Conservation (phyloP, 2,797 vertebrate species). For the Lutjanus campechanus region DNA sequence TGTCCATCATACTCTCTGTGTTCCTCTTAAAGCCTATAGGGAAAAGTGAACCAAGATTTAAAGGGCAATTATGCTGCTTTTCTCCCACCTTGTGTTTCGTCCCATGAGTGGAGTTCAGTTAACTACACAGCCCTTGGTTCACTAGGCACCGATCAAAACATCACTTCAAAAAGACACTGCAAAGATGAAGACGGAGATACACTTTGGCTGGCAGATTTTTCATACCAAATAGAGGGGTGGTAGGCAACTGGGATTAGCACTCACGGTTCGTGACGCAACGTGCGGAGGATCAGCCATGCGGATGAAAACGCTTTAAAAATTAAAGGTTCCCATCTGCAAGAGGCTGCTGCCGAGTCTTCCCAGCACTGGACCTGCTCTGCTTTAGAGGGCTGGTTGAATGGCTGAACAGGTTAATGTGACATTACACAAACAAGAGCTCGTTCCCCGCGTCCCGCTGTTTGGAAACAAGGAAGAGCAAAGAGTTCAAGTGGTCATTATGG, state of each 20-base stretch:
- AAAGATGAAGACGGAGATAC: conserved; percentile 64
- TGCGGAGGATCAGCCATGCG: conserved; percentile 75
- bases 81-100: conserved; percentile 42
- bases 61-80: conserved; percentile 42
- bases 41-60: conserved; percentile 25
- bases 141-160: conserved; percentile 78
- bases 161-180: conserved; percentile 67
- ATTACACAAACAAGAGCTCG: conserved; percentile 79
- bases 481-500: conserved; percentile 84
- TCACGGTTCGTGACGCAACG: conserved; percentile 77
- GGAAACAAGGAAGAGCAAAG: conserved; percentile 73
- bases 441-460: conserved; percentile 59
- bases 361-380: conserved; percentile 61
- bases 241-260: conserved; percentile 78
- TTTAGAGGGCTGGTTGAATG: conserved; percentile 76
- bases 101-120: conserved; percentile 65
- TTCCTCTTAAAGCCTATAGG: background rate
- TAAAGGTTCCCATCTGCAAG: conserved; percentile 82
- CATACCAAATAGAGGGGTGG: conserved; percentile 49
- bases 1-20: background rate
- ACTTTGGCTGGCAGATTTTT: conserved; percentile 60
- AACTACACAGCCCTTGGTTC: conserved; percentile 58
- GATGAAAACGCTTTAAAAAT: conserved; percentile 87
- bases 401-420: conserved; percentile 81
- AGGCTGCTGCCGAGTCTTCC: conserved; percentile 67